These are phyloP conservation scores for Trilocha varians DNA, from an alignment of 2,888 invertebrate genomes.

Conservation along the genomic window DNA sequence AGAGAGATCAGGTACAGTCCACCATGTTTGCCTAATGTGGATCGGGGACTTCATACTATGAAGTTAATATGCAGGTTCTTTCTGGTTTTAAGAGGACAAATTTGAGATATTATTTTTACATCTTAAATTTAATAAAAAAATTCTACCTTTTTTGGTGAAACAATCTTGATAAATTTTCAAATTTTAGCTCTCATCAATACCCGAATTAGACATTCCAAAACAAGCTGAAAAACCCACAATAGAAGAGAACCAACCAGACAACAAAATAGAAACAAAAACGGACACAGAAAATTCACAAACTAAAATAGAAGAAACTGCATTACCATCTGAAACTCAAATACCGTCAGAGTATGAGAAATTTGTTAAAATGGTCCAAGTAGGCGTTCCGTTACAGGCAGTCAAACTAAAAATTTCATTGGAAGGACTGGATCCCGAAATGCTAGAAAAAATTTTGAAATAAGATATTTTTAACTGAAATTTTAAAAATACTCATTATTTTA, in stretches of 20 bases:
- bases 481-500: constrained; percentile 2
- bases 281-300: not conserved
- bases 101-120: too few relatives aligned
- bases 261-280: not conserved
- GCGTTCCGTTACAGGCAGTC: constrained; percentile 87
- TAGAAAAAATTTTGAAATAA: constrained; percentile 65
- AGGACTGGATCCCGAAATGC: constrained; percentile 82
- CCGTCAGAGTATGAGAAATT: constrained; percentile 83
- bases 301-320: constrained; percentile 1
- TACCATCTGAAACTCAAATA: constrained; percentile 19
- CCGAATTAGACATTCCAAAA: constrained; percentile 41
- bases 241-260: constrained; percentile 1
- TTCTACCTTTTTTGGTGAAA: too few relatives aligned
- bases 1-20: too few relatives aligned
- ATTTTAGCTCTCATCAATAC: constrained; percentile 68
- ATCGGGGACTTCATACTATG: too few relatives aligned
- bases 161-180: not conserved
- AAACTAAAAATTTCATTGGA: constrained; percentile 87
- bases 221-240: constrained; percentile 12
- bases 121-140: too few relatives aligned
- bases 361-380: constrained; percentile 92
- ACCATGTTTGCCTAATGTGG: too few relatives aligned
- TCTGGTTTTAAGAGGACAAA: too few relatives aligned
- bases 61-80: too few relatives aligned
- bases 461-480: constrained; percentile 6